Evolutionary conservation across 2,113 vertebrate species (phyloP).

Genomic region (Monopterus albus): DNA sequence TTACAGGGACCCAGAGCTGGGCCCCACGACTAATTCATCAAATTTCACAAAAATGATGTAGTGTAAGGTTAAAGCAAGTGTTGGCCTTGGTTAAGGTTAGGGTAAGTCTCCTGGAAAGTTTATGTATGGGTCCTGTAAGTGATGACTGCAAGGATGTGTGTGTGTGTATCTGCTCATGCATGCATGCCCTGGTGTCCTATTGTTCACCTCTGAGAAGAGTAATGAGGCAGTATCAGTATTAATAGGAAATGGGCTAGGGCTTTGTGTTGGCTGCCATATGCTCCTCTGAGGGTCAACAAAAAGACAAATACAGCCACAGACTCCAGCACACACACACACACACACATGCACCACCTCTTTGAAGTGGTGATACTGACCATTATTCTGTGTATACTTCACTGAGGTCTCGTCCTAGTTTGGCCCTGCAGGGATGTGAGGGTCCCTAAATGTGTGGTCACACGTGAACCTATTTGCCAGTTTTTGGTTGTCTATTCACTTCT

Average conservation of each 20-base stretch:
- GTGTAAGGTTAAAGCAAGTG: too few species aligned
- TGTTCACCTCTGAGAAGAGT: constrained; percentile 66
- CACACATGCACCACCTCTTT: constrained; percentile 41
- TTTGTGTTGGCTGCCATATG: constrained; percentile 74
- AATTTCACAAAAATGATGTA: too few species aligned
- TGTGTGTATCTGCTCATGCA: background rate
- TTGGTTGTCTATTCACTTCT: background rate
- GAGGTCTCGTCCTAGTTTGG: background rate
- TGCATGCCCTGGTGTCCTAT: constrained; percentile 38
- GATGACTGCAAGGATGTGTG: too few species aligned
- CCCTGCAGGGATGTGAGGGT: constrained; percentile 11
- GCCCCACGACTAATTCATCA: too few species aligned
- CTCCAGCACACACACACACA: constrained; percentile 13
- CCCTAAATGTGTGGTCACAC: constrained; percentile 14
- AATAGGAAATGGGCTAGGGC: constrained; percentile 40
- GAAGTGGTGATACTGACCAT: constrained; percentile 41
- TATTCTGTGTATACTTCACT: background rate
- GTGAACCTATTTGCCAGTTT: background rate
- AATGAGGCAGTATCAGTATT: constrained; percentile 40
- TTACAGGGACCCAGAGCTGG: too few species aligned
- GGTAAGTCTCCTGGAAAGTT: too few species aligned
- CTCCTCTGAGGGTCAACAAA: constrained; percentile 52
- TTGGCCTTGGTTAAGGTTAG: too few species aligned
- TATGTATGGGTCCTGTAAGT: too few species aligned
- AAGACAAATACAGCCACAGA: constrained; percentile 46